Base-by-base conservation (phyloP, 2,113 vertebrate genomes). In the Albula glossodonta region DNA sequence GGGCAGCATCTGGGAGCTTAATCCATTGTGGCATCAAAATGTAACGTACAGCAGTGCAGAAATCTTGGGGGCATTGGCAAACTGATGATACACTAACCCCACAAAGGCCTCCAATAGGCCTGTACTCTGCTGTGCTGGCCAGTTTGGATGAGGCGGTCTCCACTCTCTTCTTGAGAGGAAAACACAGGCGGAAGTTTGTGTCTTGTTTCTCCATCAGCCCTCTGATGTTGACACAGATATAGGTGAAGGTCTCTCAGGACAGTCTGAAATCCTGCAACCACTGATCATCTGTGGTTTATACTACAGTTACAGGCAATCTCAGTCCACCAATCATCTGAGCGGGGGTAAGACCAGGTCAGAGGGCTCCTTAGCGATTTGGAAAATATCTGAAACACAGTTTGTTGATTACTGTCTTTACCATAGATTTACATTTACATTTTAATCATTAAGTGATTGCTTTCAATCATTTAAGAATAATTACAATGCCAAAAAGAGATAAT, bases 261-360 rank as follows among this genome's bases (percentile, higher is more conserved):
- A 89, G 86, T 19, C 82, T 79, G 78, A 90, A 90, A 41, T 86
- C 86, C 41, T 84, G 11, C 4, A 90, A 19, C 86, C 86, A 90
- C 84, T 90, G 88, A 13, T 57, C 22, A 31, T 80, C 60, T 25
- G 85, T 90, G 80, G 31, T 41, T 41, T 41, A 41, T 41, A 41
- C 1, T 41, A 41, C 87, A 89, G 22, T 50, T 22, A 17, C 60
- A 78, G 63, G 84, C 88, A 78, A 87, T 85, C 17, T 74, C 78
- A 81, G 66, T 79, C 86, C 86, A 88, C 88, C 88, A 87, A 31
- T 90, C 86, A 41, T 41, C 31, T 41, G 31, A 41, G 31, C 31
- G 31, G 31, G 31, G 31, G 31, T 41, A 41, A 41, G 31, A 41
- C 31, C 31, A 41, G 31, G 31, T 41, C 31, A 41, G 31, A 41